Base-by-base conservation (phyloP, 2,888 invertebrate genomes). In the Nemapogon koenigi region DNA sequence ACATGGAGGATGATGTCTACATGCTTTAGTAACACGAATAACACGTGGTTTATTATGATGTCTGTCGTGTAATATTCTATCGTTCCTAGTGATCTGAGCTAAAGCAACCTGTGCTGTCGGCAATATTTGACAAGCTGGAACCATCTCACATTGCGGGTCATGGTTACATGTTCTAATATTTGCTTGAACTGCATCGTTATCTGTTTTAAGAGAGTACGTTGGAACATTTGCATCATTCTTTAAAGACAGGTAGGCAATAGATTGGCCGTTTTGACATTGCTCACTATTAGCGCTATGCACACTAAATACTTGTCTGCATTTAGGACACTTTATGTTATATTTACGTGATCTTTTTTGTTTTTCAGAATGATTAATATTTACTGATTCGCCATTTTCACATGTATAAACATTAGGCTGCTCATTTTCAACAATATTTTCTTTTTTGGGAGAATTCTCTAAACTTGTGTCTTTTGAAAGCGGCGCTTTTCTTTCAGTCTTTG, bases 1-100 rank as follows among this genome's bases (percentile, higher is more conserved):
- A 45, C 75, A 75, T 2, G 75, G 75, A 2, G 75, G 73, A 43
- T 75, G 70, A 43, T 76, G 75, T 43, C 69, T 56, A 46, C 75
- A 75, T 4, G 71, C 72, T 55, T 75, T 75, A 10, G 70, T 69
- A 26, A 75, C 62, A 52, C 65, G 59, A 17, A 76, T 63, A 17
- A 61, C 49, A 16, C 65, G 62, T 25, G 46, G 45, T 54, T 59
- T 62, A 4, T 47, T 57, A 31, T 4, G 7, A 22, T 22, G 10
- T 10, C 10, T 22, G 4, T 22, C 6, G 6, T 22, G 22, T 22
- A 22, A 6, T 22, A 7, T 22, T 22, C 10, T 22, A 22, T 6
- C 22, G 4, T 22, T 10, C 10, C 6, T 28, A 28, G 11, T 10
- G 11, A 4, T 7, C 11, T 28, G 28, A n/a, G 11, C 6, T 16